These are phyloP conservation scores for Autographa pulchrina DNA, from an alignment of 2,888 invertebrate species.

Conservation along the genomic window DNA sequence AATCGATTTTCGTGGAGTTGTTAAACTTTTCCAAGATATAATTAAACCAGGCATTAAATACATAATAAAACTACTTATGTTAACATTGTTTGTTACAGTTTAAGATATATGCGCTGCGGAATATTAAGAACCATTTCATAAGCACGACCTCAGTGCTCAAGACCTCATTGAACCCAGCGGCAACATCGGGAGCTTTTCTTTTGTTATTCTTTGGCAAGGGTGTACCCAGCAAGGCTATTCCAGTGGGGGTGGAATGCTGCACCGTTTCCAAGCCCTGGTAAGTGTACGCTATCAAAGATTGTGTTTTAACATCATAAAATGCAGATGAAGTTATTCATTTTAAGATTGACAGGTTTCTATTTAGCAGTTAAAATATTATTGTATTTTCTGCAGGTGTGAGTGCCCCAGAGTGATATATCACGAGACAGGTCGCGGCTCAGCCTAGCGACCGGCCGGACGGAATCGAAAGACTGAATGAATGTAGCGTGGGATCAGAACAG, in stretches of 20 bases:
- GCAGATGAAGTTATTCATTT: no score
- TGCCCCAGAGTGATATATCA: background rate
- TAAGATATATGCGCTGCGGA: background rate
- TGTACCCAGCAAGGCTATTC: background rate
- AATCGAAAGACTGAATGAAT: conserved; percentile 4
- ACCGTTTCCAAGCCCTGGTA: background rate
- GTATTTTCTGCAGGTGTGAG: background rate
- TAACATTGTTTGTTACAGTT: background rate
- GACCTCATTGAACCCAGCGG: conserved; percentile 2
- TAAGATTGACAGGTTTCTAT: no score
- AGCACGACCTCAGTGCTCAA: background rate
- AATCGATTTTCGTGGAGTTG: background rate
- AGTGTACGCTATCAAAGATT: background rate
- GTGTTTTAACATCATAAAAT: no score
- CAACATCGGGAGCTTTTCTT: background rate
- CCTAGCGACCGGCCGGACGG: background rate
- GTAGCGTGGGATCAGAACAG: background rate
- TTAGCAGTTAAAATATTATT: background rate
- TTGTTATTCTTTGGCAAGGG: background rate
- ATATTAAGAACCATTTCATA: conserved; percentile 1
- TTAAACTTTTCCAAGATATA: background rate
- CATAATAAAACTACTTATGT: background rate
- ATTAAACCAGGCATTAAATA: background rate
- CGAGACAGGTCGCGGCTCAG: background rate
- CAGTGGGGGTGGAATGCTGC: background rate